Base-by-base conservation (phyloP, 1,140 invertebrate genomes). In the Caerostris darwini region DNA sequence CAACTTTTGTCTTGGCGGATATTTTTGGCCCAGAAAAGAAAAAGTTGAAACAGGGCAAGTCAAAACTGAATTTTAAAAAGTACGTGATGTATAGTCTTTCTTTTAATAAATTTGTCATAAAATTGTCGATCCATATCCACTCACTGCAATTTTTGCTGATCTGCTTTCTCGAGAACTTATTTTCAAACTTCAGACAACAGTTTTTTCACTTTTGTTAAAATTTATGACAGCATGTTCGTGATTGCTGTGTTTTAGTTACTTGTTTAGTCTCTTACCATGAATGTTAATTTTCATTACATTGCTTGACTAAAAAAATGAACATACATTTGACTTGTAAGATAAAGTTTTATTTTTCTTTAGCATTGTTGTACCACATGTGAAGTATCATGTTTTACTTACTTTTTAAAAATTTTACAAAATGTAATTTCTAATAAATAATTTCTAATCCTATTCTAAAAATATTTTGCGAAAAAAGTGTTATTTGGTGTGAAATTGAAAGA, bases 61-160 rank as follows among this genome's bases (percentile, higher is more conserved):
- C 56, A 7, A 83, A 83, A n/a, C 82, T 83, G 54, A n/a, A 83
- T 83, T 83, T 83, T 58, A 57, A 58, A 58, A 83, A 83, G 53
- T 58, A 57, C n/a, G n/a, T 83, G 81, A 83, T 83, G 34, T 56
- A 83, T 83, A 57, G 82, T 54, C 57, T 83, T 83, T 83, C 82
- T 83, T 83, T 83, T 83, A 83, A 83, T 83, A 83, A 83, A 83
- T 77, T 53, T 77, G 53, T 77, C 71, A 77, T 77, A 77, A 77
- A 77, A 77, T 77, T 77, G 71, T 14, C 71, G 71, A 77, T 77
- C 8, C 71, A 77, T 53, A 77, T 77, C 34, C 71, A 17, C 61
- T 6, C 1, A 12, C 12, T 34, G 5, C 50, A 50, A 50, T 50
- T 77, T 77, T 77, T 77, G 50, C 71, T 77, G 71, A 12, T 50